Evolutionary conservation across 2,113 vertebrate genomes (phyloP).

Genomic region (Scalopus aquaticus): DNA sequence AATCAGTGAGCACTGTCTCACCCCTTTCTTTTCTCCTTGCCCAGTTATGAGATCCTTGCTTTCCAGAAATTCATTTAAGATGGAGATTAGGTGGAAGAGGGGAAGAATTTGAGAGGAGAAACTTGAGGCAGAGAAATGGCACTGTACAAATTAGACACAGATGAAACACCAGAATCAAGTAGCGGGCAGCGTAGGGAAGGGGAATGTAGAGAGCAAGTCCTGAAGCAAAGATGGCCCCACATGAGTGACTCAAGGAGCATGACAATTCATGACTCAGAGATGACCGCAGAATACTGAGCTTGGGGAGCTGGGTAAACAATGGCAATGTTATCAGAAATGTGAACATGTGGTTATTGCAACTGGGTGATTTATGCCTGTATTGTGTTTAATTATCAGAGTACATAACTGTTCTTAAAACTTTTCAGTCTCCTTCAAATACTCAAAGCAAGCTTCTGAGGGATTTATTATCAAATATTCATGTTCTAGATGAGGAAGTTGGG

Average conservation of each 20-base stretch:
- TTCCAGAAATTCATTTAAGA: not conserved
- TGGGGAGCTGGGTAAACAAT: not conserved
- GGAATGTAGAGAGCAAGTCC: too few species aligned
- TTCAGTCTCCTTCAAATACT: too few species aligned
- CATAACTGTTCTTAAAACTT: too few species aligned
- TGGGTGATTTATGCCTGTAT: not conserved
- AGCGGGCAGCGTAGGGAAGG: not conserved
- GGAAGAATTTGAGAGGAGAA: not conserved
- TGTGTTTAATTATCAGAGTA: not conserved
- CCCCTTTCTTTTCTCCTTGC: not conserved
- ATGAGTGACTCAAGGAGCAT: not conserved
- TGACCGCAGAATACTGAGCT: not conserved
- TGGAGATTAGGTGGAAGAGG: not conserved
- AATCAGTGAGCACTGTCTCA: not conserved
- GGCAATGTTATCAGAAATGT: not conserved
- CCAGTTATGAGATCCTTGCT: not conserved
- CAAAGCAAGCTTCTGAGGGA: not conserved
- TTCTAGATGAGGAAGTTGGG: not conserved
- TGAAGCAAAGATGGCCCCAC: not conserved
- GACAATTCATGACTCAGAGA: not conserved
- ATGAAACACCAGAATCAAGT: too few species aligned
- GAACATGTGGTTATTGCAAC: rapidly evolving
- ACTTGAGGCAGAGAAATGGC: not conserved
- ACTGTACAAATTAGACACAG: rapidly evolving
- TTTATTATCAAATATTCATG: not conserved